Evolutionary conservation across 2,113 vertebrate species (phyloP).

Genomic region (Mola mola): DNA sequence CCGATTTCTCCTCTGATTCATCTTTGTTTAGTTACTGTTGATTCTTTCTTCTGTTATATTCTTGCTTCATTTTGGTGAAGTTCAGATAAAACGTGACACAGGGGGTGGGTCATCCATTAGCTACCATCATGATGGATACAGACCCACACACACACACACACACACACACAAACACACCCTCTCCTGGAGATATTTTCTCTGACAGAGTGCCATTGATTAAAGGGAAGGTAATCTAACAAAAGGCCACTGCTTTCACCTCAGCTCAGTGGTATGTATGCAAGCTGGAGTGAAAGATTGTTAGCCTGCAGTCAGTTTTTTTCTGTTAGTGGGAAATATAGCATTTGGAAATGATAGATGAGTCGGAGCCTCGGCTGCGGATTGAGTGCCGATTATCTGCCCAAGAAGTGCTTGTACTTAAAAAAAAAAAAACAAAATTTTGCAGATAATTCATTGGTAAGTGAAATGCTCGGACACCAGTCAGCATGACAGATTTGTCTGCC

Average conservation of each 20-base stretch:
- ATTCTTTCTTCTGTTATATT: conserved; percentile 29
- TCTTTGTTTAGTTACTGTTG: conserved; percentile 10
- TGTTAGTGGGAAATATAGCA: conserved; percentile 34
- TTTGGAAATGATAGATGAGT: conserved; percentile 66
- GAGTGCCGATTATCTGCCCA: conserved; percentile 54
- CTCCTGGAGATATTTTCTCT: conserved; percentile 61
- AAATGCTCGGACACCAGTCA: conserved; percentile 46
- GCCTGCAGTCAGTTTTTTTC: conserved; percentile 53
- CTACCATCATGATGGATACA: conserved; percentile 63
- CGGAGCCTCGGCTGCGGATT: conserved; percentile 20
- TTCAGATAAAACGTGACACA: conserved; percentile 27
- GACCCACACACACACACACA: conserved; percentile 4
- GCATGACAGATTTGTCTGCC: conserved; percentile 47
- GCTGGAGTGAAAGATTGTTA: conserved; percentile 63
- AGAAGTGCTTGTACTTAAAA: conserved; percentile 39
- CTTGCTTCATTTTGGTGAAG: conserved; percentile 52
- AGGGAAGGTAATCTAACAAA: conserved; percentile 65
- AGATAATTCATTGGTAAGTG: conserved; percentile 53
- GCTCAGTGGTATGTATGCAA: conserved; percentile 46
- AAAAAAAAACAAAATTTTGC: conserved; percentile 50
- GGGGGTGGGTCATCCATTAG: conserved; percentile 63
- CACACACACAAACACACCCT: no score
- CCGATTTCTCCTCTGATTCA: neutral
- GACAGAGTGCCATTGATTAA: conserved; percentile 73
- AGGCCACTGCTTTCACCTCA: conserved; percentile 60